Evolutionary conservation across 2,113 vertebrate genomes (phyloP), one percentile per base, ranked within the genome.

Genomic region (Scytalopus superciliaris): DNA sequence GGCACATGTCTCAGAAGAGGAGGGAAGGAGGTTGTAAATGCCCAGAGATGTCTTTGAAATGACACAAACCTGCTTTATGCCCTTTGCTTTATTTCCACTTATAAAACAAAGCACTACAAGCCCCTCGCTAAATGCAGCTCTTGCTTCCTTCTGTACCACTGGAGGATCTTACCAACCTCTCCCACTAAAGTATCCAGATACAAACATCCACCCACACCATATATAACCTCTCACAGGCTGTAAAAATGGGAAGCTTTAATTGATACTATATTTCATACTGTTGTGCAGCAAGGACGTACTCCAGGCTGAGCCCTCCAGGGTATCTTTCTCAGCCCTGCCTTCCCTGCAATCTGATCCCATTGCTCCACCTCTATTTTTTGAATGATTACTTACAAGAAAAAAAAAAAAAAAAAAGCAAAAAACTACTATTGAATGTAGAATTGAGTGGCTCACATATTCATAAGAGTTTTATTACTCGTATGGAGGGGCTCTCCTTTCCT

Each of bases 231-330:
- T 88, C 6, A 21, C 60, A 88, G 84, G 81, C 87, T 59, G 83
- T 84, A 94, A 96, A 97, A 96, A 79, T 4, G 67, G 74, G 93
- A 93, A 90, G 80, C 85, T 97, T 96, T 95, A 97, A 98, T 97
- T 96, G 96, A 95, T 83, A 63, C 94, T 78, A 87, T 97, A 98
- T 97, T 98, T 98, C 97, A 97, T 63, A 59, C 37, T 56, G 91
- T 59, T 66, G 83, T 79, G 82, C 64, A 92, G 96, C 95, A 96
- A 96, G 93, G 96, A 95, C 93, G 3, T 59, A 47, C 84, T 89
- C 88, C 67, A 89, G 80, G 69, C 84, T 62, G 64, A 79, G 82
- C 66, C 81, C 80, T 87, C 91, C 14, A 27, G 80, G 88, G 94
- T 56, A 88, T 89, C 91, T 83, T 94, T 75, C 79, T 89, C 45